These are phyloP conservation scores for Zaprionus bogoriensis DNA, from an alignment of 2,888 invertebrate species.

Conservation along the genomic window DNA sequence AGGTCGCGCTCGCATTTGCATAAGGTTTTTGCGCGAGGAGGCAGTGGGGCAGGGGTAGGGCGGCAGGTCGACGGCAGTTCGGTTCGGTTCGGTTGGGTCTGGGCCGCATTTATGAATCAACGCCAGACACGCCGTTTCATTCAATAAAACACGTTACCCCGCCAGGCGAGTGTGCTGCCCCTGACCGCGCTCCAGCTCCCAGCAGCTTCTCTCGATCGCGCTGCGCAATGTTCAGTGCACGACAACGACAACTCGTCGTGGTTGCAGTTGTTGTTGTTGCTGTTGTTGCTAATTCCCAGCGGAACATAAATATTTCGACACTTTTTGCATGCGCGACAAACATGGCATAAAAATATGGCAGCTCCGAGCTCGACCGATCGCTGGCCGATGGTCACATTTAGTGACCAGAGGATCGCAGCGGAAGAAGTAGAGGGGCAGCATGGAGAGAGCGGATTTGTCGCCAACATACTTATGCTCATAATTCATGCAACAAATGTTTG, in stretches of 20 bases:
- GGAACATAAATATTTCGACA: conserved; percentile 79
- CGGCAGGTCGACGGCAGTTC: background rate
- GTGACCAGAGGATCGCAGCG: background rate
- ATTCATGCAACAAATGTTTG: conserved; percentile 80
- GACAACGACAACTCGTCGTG: conserved; percentile 57
- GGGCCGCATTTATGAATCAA: conserved; percentile 80
- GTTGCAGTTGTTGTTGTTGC: conserved; percentile 14
- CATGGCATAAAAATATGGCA: conserved; percentile 79
- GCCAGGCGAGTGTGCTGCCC: background rate
- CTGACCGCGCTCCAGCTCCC: background rate
- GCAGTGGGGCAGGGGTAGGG: background rate
- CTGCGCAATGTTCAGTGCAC: conserved; percentile 72
- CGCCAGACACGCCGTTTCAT: conserved; percentile 80
- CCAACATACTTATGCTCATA: conserved; percentile 75
- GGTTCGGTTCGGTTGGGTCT: conserved; percentile 15
- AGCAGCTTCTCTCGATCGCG: conserved; percentile 33
- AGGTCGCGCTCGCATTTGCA: conserved; percentile 70
- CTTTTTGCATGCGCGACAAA: conserved; percentile 71
- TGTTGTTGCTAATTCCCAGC: conserved; percentile 62
- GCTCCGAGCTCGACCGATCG: conserved; percentile 35
- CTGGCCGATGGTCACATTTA: conserved; percentile 14
- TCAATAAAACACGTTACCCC: conserved; percentile 78
- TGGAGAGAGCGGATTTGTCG: conserved; percentile 69
- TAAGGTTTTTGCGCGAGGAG: conserved; percentile 47
- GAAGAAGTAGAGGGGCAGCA: background rate